Evolutionary conservation across 2,888 invertebrate genomes (phyloP).

Genomic region (Athrips mouffetella): DNA sequence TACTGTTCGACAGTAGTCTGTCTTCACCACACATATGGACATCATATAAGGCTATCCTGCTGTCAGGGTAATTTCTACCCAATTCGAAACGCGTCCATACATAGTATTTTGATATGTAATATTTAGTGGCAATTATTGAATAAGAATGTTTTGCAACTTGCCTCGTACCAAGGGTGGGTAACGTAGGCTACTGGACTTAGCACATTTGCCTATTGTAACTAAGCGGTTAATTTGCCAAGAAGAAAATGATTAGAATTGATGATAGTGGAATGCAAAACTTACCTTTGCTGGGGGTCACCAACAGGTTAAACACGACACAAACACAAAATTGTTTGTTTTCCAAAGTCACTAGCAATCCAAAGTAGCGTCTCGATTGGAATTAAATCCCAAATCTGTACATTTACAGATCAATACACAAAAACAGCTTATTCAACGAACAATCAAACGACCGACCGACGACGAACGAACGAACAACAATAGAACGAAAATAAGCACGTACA

Average conservation of each 20-base stretch:
- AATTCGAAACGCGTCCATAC: too few species aligned
- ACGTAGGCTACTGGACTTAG: too few species aligned
- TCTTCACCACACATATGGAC: too few species aligned
- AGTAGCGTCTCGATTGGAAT: conserved; percentile 18
- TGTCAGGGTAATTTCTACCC: too few species aligned
- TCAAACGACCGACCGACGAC: conserved; percentile 22
- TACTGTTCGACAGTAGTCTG: too few species aligned
- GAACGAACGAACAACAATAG: conserved; percentile 17
- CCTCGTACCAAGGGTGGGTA: too few species aligned
- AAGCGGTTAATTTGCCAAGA: background rate
- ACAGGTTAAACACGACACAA: background rate
- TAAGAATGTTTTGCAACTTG: too few species aligned
- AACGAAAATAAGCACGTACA: conserved; percentile 17
- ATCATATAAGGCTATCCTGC: too few species aligned
- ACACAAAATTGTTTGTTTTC: background rate
- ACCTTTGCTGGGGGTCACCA: conserved; percentile 13
- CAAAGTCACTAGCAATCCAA: conserved; percentile 13
- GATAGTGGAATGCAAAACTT: conserved; percentile 9
- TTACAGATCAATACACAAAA: conserved; percentile 46
- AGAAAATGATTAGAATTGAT: conserved; percentile 5
- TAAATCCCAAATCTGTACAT: conserved; percentile 22
- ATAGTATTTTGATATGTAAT: too few species aligned
- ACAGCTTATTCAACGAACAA: conserved; percentile 34
- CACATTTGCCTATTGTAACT: background rate
- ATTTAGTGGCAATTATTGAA: too few species aligned